phyloP scores from a whole-genome alignment of 2,888 invertebrate species.

The Erynnis tages region DNA sequence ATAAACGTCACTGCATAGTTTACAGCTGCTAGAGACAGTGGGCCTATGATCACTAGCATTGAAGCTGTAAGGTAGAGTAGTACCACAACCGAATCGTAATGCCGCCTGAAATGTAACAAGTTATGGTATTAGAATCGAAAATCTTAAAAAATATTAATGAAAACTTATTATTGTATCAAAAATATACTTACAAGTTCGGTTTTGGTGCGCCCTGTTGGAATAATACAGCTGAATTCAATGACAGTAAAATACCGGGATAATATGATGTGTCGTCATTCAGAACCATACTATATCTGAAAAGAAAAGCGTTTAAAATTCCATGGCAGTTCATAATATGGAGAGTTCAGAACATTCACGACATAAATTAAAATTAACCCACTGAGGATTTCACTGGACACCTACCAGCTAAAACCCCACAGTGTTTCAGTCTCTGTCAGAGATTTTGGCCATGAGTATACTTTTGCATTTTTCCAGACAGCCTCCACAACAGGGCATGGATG shows the following conservation, averaged over 20 bases:
- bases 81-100: constrained; percentile 66
- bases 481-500: too few species aligned
- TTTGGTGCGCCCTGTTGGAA: constrained; percentile 86
- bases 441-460: too few species aligned
- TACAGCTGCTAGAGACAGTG: constrained; percentile 81
- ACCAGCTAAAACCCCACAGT: too few species aligned
- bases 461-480: too few species aligned
- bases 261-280: constrained; percentile 84
- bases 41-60: constrained; percentile 81
- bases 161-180: too few species aligned
- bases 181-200: constrained; percentile 83
- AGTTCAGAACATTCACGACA: too few species aligned
- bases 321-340: too few species aligned
- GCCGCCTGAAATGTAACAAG: constrained; percentile 52
- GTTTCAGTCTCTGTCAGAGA: too few species aligned
- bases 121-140: too few species aligned
- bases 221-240: constrained; percentile 81
- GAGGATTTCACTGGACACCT: too few species aligned
- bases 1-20: constrained; percentile 81
- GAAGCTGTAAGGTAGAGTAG: constrained; percentile 77
- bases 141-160: too few species aligned
- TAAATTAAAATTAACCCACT: too few species aligned
- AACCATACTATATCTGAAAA: constrained; percentile 73
- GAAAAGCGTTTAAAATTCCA: not conserved
- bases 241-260: constrained; percentile 79